Evolutionary conservation across 2,888 invertebrate species (phyloP).

Genomic region (Xanthorhoe spadicearia): DNA sequence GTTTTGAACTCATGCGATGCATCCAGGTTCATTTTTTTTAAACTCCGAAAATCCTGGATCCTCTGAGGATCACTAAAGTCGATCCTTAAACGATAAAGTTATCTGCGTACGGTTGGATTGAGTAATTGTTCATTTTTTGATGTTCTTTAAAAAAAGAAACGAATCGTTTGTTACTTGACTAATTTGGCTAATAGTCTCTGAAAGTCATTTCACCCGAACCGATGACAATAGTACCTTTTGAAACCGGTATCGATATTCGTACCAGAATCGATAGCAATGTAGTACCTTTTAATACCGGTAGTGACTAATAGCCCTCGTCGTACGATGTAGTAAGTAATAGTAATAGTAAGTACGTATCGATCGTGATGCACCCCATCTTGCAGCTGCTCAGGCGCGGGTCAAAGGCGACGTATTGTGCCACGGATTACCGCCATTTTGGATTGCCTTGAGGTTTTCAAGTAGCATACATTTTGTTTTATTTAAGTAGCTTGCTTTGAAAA

Average conservation of each 20-base stretch:
- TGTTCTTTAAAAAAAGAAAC: too few relatives aligned
- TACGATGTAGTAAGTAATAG: slow-evolving; percentile 6
- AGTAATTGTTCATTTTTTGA: too few relatives aligned
- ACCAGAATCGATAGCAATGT: not conserved
- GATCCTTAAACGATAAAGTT: too few relatives aligned
- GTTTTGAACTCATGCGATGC: too few relatives aligned
- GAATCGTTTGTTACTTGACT: too few relatives aligned
- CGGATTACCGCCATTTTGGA: slow-evolving; percentile 69
- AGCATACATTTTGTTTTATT: slow-evolving; percentile 1
- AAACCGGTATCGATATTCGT: slow-evolving; percentile 26
- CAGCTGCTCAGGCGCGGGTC: slow-evolving; percentile 81
- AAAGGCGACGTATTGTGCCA: slow-evolving; percentile 73
- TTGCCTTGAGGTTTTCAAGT: slow-evolving; percentile 42
- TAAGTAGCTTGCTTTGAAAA: not conserved
- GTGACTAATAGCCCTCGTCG: too few relatives aligned
- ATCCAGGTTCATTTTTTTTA: too few relatives aligned
- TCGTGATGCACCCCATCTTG: slow-evolving; percentile 76
- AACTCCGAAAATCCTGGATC: too few relatives aligned
- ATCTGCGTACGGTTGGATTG: too few relatives aligned
- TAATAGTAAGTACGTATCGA: slow-evolving; percentile 60
- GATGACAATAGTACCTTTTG: slow-evolving; percentile 26
- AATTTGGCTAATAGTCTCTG: too few relatives aligned
- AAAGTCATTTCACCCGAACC: too few relatives aligned
- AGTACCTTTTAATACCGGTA: slow-evolving; percentile 36
- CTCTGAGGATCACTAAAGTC: too few relatives aligned